Conservation (phyloP, 2,113 vertebrate genomes). For the Vireo altiloquus region DNA sequence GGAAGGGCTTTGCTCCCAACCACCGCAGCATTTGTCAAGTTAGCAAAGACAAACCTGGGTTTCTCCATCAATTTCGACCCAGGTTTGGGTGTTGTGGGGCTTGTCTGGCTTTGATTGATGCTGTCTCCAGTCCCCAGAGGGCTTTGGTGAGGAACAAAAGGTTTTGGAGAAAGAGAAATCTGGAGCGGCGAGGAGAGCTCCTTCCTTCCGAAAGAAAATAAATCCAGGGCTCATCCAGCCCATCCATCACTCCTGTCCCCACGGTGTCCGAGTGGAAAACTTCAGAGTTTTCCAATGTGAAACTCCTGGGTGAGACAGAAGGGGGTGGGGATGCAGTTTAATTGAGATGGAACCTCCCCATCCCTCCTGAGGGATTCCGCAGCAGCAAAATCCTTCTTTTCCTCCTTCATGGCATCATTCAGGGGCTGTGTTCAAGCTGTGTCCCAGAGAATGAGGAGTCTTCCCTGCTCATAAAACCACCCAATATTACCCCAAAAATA, state of each 20-base stretch:
- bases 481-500: background rate
- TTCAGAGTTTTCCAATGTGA: background rate
- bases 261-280: background rate
- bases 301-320: background rate
- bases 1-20: background rate
- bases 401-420: rapidly evolving
- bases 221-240: background rate
- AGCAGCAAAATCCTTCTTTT: background rate
- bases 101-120: background rate
- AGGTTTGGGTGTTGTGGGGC: background rate
- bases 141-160: background rate
- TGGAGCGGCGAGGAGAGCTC: background rate
- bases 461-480: background rate
- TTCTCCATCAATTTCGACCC: background rate
- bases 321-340: background rate
- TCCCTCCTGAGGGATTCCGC: background rate
- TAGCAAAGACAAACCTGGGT: background rate
- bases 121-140: background rate
- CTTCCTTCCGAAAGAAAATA: background rate
- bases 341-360: background rate
- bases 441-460: background rate
- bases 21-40: rapidly evolving
- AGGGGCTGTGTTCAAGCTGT: background rate
- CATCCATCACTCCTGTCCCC: background rate
- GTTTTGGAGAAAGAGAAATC: background rate